Evolutionary conservation across 2,113 vertebrate species (phyloP).

Genomic region (Parus major): DNA sequence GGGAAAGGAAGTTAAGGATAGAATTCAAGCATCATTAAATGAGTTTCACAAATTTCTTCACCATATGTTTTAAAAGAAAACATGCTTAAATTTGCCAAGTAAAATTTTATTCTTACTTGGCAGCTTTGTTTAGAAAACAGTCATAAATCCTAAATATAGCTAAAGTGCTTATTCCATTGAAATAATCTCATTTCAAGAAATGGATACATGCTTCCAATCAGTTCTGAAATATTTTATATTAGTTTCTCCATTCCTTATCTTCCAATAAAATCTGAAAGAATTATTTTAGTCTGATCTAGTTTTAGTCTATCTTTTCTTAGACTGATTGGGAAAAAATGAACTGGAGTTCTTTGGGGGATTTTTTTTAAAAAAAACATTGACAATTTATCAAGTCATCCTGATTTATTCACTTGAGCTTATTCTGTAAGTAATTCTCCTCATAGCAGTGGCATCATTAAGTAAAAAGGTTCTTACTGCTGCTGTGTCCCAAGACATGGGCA

Average conservation of each 20-base stretch:
- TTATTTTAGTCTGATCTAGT: not conserved
- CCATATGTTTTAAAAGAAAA: constrained; percentile 24
- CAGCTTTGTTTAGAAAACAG: not conserved
- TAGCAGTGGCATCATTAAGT: not conserved
- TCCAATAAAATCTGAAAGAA: not conserved
- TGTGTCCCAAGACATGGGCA: not conserved
- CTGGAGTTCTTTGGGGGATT: not conserved
- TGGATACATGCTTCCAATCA: not conserved
- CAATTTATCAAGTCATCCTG: not conserved
- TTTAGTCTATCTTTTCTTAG: not conserved
- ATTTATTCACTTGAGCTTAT: not conserved
- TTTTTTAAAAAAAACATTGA: not conserved
- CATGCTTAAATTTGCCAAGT: constrained; percentile 3
- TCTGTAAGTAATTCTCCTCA: not conserved
- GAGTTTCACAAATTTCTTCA: not conserved
- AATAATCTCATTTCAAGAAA: not conserved
- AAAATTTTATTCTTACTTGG: constrained; percentile 34
- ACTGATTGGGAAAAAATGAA: not conserved
- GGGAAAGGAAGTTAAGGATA: not conserved
- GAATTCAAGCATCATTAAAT: not conserved
- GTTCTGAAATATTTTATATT: not conserved
- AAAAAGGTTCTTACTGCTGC: not conserved
- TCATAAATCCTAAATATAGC: constrained; percentile 36
- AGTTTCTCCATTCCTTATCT: not conserved
- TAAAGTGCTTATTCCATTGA: not conserved